These are phyloP conservation scores for Felis chaus DNA, from an alignment of 2,113 vertebrate genomes.

Conservation along the genomic window DNA sequence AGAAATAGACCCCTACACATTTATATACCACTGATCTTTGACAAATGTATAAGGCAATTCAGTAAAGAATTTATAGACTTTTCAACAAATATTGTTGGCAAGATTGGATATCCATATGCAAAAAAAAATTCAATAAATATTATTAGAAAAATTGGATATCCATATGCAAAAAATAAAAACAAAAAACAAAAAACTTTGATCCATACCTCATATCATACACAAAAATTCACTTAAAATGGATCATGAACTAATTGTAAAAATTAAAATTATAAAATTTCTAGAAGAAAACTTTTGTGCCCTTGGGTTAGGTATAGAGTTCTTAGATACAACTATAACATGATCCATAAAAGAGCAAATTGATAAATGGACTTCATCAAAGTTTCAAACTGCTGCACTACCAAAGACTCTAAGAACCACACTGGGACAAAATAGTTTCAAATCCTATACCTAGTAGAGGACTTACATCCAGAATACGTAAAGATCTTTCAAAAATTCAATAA, in stretches of 20 bases:
- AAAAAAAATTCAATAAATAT: background rate
- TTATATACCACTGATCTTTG: background rate
- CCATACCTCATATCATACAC: background rate
- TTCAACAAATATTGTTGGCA: background rate
- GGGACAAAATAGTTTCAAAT: background rate
- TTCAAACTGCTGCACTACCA: background rate
- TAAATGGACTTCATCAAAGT: background rate
- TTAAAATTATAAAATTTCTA: constrained; percentile 22
- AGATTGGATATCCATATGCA: background rate
- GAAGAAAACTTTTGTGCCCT: background rate
- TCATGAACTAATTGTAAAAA: background rate
- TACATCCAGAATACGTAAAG: background rate
- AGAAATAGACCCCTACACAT: background rate
- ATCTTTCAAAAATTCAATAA: background rate
- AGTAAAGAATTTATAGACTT: background rate
- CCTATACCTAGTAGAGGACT: background rate
- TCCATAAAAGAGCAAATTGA: background rate
- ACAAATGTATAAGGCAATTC: background rate
- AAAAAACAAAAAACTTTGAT: background rate
- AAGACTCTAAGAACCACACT: background rate
- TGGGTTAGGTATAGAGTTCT: background rate
- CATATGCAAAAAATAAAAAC: background rate
- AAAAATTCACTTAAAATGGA: constrained; percentile 24
- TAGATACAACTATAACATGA: background rate
- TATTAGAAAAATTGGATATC: background rate